phyloP scores from a whole-genome alignment of 2,113 vertebrate species.

The Psilopsiagon aurifrons region DNA sequence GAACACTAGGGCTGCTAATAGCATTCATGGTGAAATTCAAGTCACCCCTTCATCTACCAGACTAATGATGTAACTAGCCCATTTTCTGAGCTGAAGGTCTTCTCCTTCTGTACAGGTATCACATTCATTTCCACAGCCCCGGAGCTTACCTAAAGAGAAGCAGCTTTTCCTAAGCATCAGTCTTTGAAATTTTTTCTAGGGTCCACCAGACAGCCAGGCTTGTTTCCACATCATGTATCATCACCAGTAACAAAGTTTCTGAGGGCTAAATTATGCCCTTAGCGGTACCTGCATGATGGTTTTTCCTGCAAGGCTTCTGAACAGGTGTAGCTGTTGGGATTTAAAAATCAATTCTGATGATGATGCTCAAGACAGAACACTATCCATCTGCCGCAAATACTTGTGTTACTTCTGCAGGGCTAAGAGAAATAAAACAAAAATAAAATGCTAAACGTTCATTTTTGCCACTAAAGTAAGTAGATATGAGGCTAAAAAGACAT shows the following conservation, averaged over 20 bases:
- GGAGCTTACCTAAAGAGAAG: not conserved
- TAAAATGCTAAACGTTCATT: not conserved
- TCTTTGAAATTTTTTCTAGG: not conserved
- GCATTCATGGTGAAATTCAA: not conserved
- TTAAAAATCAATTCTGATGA: not conserved
- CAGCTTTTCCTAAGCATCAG: not conserved
- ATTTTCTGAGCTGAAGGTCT: not conserved
- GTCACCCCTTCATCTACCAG: not conserved
- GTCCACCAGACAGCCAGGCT: not conserved
- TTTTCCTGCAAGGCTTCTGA: constrained; percentile 44
- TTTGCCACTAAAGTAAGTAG: not conserved
- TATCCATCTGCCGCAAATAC: constrained; percentile 21
- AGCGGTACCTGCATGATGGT: not conserved
- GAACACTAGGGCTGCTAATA: not conserved
- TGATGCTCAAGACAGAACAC: not conserved
- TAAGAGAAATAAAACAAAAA: not conserved
- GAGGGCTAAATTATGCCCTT: not conserved
- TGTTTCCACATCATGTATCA: not conserved
- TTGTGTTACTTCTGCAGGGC: not conserved
- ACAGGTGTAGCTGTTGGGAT: constrained; percentile 24
- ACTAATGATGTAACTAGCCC: not conserved
- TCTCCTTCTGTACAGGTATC: not conserved
- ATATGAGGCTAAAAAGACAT: not conserved
- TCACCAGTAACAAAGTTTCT: not conserved
- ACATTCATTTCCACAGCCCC: not conserved